Evolutionary conservation across 2,797 vertebrate genomes (phyloP).

Genomic region (Dendrocincla tyrannina): DNA sequence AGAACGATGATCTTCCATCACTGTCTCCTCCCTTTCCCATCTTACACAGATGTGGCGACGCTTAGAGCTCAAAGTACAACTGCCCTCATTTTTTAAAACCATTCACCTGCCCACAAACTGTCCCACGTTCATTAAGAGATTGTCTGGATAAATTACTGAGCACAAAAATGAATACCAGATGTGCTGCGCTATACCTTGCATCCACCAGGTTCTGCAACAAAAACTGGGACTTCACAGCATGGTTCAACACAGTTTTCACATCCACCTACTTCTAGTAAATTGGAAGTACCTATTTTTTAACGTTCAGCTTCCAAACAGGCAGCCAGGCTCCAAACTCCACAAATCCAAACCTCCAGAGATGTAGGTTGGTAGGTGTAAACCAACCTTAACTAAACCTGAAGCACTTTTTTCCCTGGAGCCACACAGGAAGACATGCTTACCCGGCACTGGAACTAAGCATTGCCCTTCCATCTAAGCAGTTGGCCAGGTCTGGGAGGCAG

Average conservation of each 20-base stretch:
- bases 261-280: neutral
- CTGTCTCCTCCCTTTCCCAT: neutral
- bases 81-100: neutral
- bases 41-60: neutral
- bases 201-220: neutral
- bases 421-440: neutral
- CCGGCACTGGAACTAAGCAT: neutral
- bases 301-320: neutral
- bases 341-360: neutral
- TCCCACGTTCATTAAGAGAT: neutral
- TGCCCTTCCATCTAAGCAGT: neutral
- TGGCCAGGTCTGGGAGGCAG: neutral
- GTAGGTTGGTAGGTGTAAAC: neutral
- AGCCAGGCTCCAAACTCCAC: neutral
- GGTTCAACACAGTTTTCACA: neutral
- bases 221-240: neutral
- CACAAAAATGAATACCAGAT: neutral
- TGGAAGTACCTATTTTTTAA: neutral
- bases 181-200: neutral
- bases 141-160: neutral
- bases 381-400: neutral
- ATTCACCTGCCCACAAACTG: neutral
- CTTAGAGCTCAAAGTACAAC: neutral
- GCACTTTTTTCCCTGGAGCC: fast-evolving
- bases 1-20: neutral